Conservation (phyloP, 2,888 invertebrate genomes). For the Noctuana brunneofusca region DNA sequence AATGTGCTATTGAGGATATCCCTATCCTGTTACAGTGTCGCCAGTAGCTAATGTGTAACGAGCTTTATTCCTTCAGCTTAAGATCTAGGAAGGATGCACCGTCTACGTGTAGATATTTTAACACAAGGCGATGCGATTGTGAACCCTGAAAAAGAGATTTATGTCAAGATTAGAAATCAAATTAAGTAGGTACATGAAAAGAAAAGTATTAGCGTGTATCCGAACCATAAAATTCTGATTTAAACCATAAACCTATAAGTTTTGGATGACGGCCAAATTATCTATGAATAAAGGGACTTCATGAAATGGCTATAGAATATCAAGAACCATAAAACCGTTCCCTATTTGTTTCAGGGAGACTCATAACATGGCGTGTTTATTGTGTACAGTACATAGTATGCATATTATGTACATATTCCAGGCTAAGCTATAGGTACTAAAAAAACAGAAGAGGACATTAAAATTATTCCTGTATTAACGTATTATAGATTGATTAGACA, state of each 20-base stretch:
- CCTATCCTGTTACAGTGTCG: neutral
- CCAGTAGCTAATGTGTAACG: neutral
- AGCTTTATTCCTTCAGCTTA: neutral
- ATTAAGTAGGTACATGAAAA: neutral
- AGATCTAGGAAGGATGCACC: neutral
- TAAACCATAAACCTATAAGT: neutral
- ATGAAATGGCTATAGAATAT: slow-evolving; percentile 4
- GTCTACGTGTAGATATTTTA: neutral
- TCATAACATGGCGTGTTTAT: slow-evolving; percentile 7
- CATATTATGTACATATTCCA: neutral
- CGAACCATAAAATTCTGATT: neutral
- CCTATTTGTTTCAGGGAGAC: neutral
- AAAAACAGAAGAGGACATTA: too few relatives aligned
- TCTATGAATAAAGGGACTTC: neutral
- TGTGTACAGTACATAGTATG: neutral
- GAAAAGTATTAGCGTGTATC: neutral
- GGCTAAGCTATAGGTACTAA: neutral
- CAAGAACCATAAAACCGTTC: neutral
- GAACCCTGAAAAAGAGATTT: too few relatives aligned
- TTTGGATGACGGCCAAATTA: neutral
- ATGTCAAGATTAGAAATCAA: neutral
- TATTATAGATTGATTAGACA: too few relatives aligned
- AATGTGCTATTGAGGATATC: slow-evolving; percentile 2
- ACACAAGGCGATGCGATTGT: neutral
- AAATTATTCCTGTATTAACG: too few relatives aligned